Percentiles rank a stretch among this genome's conserved stretches.
phyloP scores from a whole-genome alignment of 2,888 invertebrate genomes.

The Habrosyne pyritoides region DNA sequence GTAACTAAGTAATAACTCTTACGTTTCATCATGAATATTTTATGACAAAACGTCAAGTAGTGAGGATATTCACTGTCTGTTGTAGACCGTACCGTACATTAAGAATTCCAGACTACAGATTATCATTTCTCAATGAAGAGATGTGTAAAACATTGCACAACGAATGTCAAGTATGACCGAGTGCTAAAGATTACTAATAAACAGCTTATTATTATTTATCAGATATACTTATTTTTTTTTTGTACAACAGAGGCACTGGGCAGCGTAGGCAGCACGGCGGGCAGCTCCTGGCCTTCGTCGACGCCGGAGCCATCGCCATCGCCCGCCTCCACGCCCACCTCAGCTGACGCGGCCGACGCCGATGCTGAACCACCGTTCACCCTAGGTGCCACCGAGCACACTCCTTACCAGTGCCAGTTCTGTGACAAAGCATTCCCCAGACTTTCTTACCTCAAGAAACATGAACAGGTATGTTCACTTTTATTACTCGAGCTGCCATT shows the following conservation, averaged over 20 bases:
- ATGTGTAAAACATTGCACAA: no score
- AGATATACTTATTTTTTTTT: no score
- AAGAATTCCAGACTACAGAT: no score
- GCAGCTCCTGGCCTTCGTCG: slow-evolving; percentile 87
- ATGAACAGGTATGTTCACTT: slow-evolving; percentile 89
- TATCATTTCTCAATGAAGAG: no score
- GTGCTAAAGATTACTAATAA: no score
- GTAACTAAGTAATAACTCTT: no score
- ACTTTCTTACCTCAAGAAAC: slow-evolving; percentile 93
- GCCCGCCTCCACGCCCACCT: slow-evolving; percentile 86
- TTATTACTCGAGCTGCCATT: slow-evolving; percentile 14
- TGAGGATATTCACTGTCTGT: no score
- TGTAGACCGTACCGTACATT: no score
- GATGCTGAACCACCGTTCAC: slow-evolving; percentile 87
- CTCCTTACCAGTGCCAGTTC: slow-evolving; percentile 95
- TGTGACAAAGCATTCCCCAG: slow-evolving; percentile 96
- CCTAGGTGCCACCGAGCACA: slow-evolving; percentile 87
- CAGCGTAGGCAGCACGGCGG: slow-evolving; percentile 85
- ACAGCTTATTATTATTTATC: no score
- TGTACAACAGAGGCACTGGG: slow-evolving; percentile 85
- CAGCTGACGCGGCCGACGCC: slow-evolving; percentile 85
- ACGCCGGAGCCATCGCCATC: slow-evolving; percentile 85
- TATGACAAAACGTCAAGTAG: no score
- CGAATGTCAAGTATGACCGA: no score
- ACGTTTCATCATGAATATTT: no score